A percentile compares a stretch with the other conserved stretches of the same genome.
Conservation (phyloP, 2,797 vertebrate species). For the Sebastes cheni region DNA sequence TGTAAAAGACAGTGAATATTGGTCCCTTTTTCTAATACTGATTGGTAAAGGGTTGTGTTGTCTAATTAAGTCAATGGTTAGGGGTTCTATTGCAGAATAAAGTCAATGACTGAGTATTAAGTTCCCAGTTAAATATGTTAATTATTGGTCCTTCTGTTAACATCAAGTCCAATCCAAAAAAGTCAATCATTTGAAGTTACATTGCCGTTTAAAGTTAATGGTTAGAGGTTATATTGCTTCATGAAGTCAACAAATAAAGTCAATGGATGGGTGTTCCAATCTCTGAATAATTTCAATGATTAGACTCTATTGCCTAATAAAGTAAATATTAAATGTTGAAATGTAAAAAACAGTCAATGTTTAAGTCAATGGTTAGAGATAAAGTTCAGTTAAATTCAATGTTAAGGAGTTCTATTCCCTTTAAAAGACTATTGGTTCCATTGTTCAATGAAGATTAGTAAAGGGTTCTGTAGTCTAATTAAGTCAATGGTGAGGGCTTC, state of each 20-base stretch:
- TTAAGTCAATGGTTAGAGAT: no score
- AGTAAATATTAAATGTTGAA: no score
- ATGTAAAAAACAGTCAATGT: no score
- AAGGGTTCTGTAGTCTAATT: no score
- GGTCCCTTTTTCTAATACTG: background rate
- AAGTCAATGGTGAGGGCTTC: no score
- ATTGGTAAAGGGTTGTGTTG: background rate
- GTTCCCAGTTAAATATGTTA: background rate
- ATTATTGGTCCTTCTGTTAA: background rate
- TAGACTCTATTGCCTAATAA: background rate
- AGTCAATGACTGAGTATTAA: background rate
- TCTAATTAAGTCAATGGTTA: background rate
- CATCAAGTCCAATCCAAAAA: background rate
- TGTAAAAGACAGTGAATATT: background rate
- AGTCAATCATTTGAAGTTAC: background rate
- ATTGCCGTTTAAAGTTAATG: background rate
- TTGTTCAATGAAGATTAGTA: no score
- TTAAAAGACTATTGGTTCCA: no score
- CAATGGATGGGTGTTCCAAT: fast-evolving
- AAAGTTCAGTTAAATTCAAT: no score
- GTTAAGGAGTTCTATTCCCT: no score
- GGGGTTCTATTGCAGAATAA: no score
- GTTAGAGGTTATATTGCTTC: background rate
- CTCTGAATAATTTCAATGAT: background rate
- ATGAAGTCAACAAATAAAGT: background rate